Conservation (phyloP, 2,113 vertebrate species). For the Xyrauchen texanus region DNA sequence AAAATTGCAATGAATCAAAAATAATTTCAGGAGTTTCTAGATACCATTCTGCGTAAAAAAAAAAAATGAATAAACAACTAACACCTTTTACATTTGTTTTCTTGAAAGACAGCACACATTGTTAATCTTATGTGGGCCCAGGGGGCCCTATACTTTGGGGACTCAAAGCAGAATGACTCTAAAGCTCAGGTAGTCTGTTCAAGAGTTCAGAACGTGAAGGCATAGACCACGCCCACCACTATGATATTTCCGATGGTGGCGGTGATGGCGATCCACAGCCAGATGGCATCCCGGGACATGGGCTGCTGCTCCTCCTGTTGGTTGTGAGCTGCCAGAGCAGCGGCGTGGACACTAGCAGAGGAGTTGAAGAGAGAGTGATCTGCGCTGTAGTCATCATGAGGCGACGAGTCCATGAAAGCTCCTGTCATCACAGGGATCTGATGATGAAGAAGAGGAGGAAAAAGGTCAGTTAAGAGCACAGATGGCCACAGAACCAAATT, state of each 20-base stretch:
- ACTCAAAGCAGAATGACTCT: neutral
- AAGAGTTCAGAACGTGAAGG: constrained; percentile 90
- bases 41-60: constrained; percentile 18
- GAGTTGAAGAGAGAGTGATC: constrained; percentile 98
- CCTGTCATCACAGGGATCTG: constrained; percentile 98
- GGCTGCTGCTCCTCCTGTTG: constrained; percentile 80
- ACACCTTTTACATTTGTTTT: neutral
- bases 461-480: too few relatives aligned
- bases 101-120: neutral
- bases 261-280: constrained; percentile 97
- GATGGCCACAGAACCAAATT: too few relatives aligned
- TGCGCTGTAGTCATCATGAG: constrained; percentile 91
- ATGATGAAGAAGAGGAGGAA: too few relatives aligned
- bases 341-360: constrained; percentile 86
- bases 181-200: constrained; percentile 1
- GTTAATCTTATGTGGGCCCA: neutral
- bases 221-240: constrained; percentile 94
- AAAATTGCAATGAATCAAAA: constrained; percentile 16
- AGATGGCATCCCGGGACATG: constrained; percentile 90
- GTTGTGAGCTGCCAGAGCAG: constrained; percentile 76
- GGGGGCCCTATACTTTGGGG: neutral
- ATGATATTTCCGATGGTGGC: constrained; percentile 98
- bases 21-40: constrained; percentile 3
- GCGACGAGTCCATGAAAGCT: constrained; percentile 97
- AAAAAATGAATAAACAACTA: constrained; percentile 19